Evolutionary conservation across 2,888 invertebrate genomes (phyloP).

Genomic region (Lottia gigantea): DNA sequence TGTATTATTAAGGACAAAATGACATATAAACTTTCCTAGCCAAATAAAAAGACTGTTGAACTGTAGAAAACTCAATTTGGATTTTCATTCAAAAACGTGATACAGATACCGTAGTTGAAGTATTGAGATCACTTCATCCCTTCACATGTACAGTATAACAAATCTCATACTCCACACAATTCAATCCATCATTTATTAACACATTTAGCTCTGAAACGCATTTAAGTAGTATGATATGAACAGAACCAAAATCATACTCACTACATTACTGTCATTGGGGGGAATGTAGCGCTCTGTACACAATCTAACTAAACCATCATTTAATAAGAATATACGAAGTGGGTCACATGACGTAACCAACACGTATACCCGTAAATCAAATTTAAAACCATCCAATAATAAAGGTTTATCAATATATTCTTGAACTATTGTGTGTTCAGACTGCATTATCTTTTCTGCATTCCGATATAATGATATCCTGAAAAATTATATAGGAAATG

Average conservation of each 20-base stretch:
- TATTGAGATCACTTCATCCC: too few species aligned
- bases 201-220: too few species aligned
- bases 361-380: constrained; percentile 67
- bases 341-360: constrained; percentile 69
- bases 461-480: constrained; percentile 62
- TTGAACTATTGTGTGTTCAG: constrained; percentile 66
- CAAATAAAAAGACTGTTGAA: too few species aligned
- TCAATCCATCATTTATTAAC: too few species aligned
- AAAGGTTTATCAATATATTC: constrained; percentile 68
- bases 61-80: neutral
- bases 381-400: constrained; percentile 67
- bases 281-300: constrained; percentile 66
- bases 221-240: too few species aligned
- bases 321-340: constrained; percentile 64
- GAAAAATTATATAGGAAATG: constrained; percentile 29
- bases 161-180: too few species aligned
- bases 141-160: too few species aligned
- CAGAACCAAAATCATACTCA: constrained; percentile 40
- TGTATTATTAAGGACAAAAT: too few species aligned
- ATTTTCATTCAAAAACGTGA: neutral
- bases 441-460: constrained; percentile 61
- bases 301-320: constrained; percentile 66
- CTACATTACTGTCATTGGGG: constrained; percentile 64
- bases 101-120: too few species aligned
- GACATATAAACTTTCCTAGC: too few species aligned